Conservation (phyloP, 2,888 invertebrate species). For the Monochamus alternatus region DNA sequence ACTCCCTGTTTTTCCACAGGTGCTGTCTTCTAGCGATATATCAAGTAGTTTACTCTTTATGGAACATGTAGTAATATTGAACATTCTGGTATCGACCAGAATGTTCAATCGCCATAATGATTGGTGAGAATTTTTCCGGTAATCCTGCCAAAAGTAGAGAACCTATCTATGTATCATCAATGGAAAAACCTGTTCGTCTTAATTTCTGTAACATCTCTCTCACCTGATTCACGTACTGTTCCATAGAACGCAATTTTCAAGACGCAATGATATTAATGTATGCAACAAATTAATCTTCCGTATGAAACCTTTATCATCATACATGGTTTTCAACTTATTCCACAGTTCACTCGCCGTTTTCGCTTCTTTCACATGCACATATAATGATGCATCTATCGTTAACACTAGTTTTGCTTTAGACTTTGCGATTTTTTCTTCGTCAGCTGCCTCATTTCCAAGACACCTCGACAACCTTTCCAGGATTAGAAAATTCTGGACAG, state of each 20-base stretch:
- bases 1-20: slow-evolving; percentile 21
- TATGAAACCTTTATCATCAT: slow-evolving; percentile 7
- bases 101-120: slow-evolving; percentile 55
- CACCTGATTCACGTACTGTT: slow-evolving; percentile 4
- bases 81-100: no score
- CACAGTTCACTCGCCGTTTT: slow-evolving; percentile 46
- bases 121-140: no score
- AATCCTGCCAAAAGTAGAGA: no score
- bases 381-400: slow-evolving; percentile 55
- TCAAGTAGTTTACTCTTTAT: slow-evolving; percentile 55
- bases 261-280: not conserved
- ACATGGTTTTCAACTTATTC: slow-evolving; percentile 40
- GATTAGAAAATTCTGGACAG: slow-evolving; percentile 44
- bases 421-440: slow-evolving; percentile 46
- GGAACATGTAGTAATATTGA: slow-evolving; percentile 48
- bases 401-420: slow-evolving; percentile 57
- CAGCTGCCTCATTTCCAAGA: slow-evolving; percentile 23
- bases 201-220: not conserved
- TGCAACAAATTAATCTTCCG: not conserved
- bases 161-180: no score
- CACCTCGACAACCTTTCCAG: slow-evolving; percentile 34
- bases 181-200: no score
- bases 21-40: slow-evolving; percentile 43
- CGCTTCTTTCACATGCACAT: slow-evolving; percentile 55
- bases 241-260: slow-evolving; percentile 3